A percentile compares a stretch with the other conserved stretches of the same genome.
phyloP scores from a whole-genome alignment of 2,888 invertebrate genomes.

The Drosophila austrosaltans region DNA sequence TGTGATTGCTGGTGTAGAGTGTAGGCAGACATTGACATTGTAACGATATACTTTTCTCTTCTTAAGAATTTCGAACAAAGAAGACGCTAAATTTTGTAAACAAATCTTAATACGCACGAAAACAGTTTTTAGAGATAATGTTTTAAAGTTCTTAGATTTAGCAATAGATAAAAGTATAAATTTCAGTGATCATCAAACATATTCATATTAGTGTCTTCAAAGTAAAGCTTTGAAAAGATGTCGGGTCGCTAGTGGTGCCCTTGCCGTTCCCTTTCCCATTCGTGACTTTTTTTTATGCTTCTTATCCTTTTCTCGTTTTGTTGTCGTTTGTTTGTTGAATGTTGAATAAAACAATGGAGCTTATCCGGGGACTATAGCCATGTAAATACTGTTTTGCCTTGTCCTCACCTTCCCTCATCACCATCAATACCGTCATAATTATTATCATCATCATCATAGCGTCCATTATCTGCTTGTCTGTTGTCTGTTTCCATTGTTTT shows the following conservation, averaged over 20 bases:
- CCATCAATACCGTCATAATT: slow-evolving; percentile 1
- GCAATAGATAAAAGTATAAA: background rate
- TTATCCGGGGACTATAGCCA: slow-evolving; percentile 44
- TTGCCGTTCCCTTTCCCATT: background rate
- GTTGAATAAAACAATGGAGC: slow-evolving; percentile 52
- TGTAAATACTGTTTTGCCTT: slow-evolving; percentile 48
- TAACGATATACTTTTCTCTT: background rate
- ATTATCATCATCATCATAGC: slow-evolving; percentile 20
- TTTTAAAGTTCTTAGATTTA: background rate
- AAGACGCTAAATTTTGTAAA: background rate
- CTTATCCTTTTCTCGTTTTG: slow-evolving; percentile 10
- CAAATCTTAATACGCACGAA: background rate
- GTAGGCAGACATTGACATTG: background rate
- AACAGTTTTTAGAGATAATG: background rate
- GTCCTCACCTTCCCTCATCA: slow-evolving; percentile 23
- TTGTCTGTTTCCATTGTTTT: slow-evolving; percentile 67
- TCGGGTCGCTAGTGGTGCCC: background rate
- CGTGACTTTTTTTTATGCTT: background rate
- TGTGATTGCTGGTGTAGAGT: slow-evolving; percentile 2
- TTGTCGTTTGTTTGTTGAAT: slow-evolving; percentile 7
- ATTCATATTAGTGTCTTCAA: background rate
- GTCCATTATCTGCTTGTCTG: slow-evolving; percentile 51
- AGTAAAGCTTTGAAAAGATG: background rate
- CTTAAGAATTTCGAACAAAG: background rate
- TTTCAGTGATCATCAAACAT: background rate